These are phyloP conservation scores for Tinea semifulvella DNA, from an alignment of 2,888 invertebrate species.

Conservation along the genomic window DNA sequence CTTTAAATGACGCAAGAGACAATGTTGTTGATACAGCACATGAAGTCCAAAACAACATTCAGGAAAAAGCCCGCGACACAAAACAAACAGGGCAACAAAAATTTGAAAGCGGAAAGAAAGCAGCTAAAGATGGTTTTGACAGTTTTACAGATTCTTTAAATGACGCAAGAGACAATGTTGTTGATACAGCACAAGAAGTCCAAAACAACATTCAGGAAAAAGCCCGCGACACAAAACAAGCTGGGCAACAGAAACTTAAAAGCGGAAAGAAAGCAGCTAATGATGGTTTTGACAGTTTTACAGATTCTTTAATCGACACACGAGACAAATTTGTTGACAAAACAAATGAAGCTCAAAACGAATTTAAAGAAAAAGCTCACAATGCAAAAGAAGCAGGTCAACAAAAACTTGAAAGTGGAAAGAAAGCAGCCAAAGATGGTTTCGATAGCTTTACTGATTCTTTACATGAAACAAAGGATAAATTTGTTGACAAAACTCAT, in stretches of 20 bases:
- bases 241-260: slow-evolving; percentile 24
- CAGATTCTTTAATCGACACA: slow-evolving; percentile 34
- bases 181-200: slow-evolving; percentile 29
- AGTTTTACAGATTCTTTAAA: slow-evolving; percentile 22
- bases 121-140: not conserved
- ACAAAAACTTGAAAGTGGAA: slow-evolving; percentile 25
- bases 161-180: slow-evolving; percentile 32
- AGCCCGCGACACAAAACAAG: not conserved
- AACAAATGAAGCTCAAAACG: slow-evolving; percentile 24
- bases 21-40: slow-evolving; percentile 27
- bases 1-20: slow-evolving; percentile 20
- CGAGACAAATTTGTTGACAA: slow-evolving; percentile 32
- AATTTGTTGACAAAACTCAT: slow-evolving; percentile 25
- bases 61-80: slow-evolving; percentile 34
- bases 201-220: not conserved
- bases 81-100: slow-evolving; percentile 21
- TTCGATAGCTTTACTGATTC: not conserved
- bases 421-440: slow-evolving; percentile 31
- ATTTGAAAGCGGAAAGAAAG: too few species aligned
- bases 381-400: slow-evolving; percentile 1
- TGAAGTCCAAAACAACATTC: slow-evolving; percentile 29
- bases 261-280: slow-evolving; percentile 27
- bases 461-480: slow-evolving; percentile 22
- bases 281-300: slow-evolving; percentile 40
- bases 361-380: not conserved